phyloP scores from a whole-genome alignment of 2,888 invertebrate species.

The Gymnosoma rotundatum region DNA sequence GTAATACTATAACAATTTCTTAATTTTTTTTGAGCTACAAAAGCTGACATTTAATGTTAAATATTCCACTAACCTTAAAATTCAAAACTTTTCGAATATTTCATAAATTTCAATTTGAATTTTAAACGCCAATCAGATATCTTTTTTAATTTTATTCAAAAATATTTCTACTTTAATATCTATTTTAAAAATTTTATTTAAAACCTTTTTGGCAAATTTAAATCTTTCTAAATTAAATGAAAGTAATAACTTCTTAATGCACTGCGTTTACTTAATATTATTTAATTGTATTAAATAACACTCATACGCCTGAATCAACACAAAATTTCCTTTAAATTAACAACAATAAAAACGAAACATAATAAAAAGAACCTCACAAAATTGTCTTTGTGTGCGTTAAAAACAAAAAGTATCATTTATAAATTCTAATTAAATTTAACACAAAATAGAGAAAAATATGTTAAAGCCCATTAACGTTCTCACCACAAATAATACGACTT shows the following conservation, averaged over 20 bases:
- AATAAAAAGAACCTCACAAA: not conserved
- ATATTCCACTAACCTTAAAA: no score
- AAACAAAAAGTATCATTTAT: conserved; percentile 32
- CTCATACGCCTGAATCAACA: conserved; percentile 33
- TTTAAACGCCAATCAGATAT: no score
- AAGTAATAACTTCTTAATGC: not conserved
- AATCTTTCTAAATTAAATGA: not conserved
- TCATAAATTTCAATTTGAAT: no score
- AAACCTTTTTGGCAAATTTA: not conserved
- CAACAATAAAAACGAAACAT: not conserved
- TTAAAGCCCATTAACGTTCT: conserved; percentile 58
- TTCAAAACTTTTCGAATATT: no score
- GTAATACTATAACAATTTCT: no score
- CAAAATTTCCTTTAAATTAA: conserved; percentile 29
- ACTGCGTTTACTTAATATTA: conserved; percentile 15
- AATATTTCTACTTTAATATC: no score
- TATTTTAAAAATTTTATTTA: no score
- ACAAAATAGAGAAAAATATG: conserved; percentile 29
- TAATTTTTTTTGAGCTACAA: no score
- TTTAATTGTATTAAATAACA: conserved; percentile 33
- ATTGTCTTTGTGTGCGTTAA: not conserved
- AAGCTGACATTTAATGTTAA: no score
- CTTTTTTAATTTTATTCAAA: no score
- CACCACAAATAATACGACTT: conserved; percentile 72
- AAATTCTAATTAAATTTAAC: conserved; percentile 62